Evolutionary conservation across 2,797 vertebrate genomes (phyloP).

Genomic region (Perodicticus potto): DNA sequence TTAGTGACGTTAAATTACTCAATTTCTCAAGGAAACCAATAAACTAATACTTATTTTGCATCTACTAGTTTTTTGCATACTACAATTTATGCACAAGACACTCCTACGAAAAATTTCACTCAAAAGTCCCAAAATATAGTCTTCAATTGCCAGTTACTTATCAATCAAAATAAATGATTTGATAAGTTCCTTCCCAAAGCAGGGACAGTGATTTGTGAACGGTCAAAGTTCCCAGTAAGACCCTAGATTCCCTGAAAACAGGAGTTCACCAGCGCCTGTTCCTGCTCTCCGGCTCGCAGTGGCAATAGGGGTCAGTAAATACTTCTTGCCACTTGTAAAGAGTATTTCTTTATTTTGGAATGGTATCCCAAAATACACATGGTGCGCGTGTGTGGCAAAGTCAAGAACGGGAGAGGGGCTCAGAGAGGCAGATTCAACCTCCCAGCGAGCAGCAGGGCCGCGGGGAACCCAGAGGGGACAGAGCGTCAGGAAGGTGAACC

Average conservation of each 20-base stretch:
- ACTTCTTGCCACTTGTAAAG: not conserved
- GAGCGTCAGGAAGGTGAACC: not conserved
- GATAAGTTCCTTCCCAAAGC: not conserved
- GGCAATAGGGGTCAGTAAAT: not conserved
- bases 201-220: not conserved
- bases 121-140: not conserved
- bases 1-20: not conserved
- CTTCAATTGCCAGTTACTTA: not conserved
- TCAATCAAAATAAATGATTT: not conserved
- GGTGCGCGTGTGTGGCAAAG: not conserved
- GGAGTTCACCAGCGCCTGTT: not conserved
- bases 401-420: not conserved
- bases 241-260: not conserved
- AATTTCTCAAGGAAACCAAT: not conserved
- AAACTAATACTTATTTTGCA: not conserved
- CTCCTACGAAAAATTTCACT: not conserved
- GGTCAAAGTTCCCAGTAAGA: not conserved
- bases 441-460: not conserved
- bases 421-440: not conserved
- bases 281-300: not conserved
- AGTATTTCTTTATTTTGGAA: conserved; percentile 41
- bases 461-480: not conserved
- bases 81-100: not conserved
- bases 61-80: not conserved
- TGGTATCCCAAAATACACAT: not conserved